phyloP scores from a whole-genome alignment of 2,113 vertebrate species.

The Alligator sinensis region DNA sequence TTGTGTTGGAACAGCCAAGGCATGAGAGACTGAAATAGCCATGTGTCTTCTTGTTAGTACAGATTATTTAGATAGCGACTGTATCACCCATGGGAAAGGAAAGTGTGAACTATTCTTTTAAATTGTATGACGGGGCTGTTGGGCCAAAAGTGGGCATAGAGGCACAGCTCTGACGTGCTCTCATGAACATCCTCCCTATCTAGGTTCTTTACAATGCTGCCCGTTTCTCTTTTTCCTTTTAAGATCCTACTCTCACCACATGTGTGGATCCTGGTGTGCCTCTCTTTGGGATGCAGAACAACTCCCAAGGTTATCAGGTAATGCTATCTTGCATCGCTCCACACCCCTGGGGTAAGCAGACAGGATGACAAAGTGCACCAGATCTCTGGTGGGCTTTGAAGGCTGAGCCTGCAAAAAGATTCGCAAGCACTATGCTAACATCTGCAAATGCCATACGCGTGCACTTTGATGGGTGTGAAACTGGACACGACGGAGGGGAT shows the following conservation, averaged over 20 bases:
- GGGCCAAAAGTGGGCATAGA: not conserved
- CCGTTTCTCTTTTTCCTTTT: not conserved
- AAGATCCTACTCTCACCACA: slow-evolving; percentile 93
- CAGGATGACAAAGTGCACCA: not conserved
- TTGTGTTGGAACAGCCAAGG: not conserved
- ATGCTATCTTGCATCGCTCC: not conserved
- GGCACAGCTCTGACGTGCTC: not conserved
- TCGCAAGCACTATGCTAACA: not conserved
- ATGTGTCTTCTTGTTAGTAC: fast-evolving
- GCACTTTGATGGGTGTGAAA: too few relatives aligned
- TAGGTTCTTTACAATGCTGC: fast-evolving
- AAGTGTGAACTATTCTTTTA: not conserved
- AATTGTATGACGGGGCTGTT: fast-evolving
- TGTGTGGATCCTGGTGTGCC: slow-evolving; percentile 91
- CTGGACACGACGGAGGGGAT: too few relatives aligned
- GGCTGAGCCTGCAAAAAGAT: not conserved
- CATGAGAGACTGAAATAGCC: not conserved
- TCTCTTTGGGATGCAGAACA: slow-evolving; percentile 94
- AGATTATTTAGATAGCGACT: fast-evolving
- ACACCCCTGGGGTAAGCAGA: too few relatives aligned
- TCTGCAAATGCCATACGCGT: too few relatives aligned
- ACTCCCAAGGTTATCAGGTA: slow-evolving; percentile 96
- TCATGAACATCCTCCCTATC: fast-evolving
- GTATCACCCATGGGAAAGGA: not conserved
- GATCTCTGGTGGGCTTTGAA: not conserved